phyloP scores from a whole-genome alignment of 2,888 invertebrate species.

The Leucoma salicis region DNA sequence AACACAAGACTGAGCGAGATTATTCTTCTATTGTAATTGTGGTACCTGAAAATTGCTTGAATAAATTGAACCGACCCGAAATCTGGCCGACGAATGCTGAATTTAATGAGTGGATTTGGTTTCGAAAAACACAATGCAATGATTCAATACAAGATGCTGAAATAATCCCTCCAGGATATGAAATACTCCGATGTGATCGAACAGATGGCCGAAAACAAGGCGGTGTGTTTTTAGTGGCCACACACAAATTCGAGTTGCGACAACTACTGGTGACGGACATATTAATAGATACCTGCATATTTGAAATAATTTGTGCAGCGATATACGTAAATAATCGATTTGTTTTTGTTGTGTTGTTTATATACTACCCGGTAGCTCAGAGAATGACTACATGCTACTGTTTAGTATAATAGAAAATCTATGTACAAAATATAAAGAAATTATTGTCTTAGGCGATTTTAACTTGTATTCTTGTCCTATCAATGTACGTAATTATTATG shows the following conservation, averaged over 20 bases:
- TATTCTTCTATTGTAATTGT: constrained; percentile 19
- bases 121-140: constrained; percentile 3
- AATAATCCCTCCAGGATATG: constrained; percentile 2
- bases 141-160: constrained; percentile 8
- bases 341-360: constrained; percentile 13
- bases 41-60: too few species aligned
- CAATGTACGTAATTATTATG: not conserved
- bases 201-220: not conserved
- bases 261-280: not conserved
- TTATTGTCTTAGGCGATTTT: constrained; percentile 14
- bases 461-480: constrained; percentile 8
- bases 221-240: constrained; percentile 2
- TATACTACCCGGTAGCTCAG: constrained; percentile 7
- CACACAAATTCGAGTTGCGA: not conserved
- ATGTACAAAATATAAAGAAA: too few species aligned
- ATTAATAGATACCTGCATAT: constrained; percentile 7
- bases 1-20: too few species aligned
- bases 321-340: constrained; percentile 1
- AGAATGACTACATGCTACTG: constrained; percentile 9
- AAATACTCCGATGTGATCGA: constrained; percentile 6
- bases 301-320: constrained; percentile 12
- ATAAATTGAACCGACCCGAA: constrained; percentile 6
- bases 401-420: too few species aligned
- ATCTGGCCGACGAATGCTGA: constrained; percentile 19
- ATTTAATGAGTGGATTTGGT: too few species aligned